Base-by-base conservation (phyloP, 2,113 vertebrate species). In the Xiphophorus couchianus region DNA sequence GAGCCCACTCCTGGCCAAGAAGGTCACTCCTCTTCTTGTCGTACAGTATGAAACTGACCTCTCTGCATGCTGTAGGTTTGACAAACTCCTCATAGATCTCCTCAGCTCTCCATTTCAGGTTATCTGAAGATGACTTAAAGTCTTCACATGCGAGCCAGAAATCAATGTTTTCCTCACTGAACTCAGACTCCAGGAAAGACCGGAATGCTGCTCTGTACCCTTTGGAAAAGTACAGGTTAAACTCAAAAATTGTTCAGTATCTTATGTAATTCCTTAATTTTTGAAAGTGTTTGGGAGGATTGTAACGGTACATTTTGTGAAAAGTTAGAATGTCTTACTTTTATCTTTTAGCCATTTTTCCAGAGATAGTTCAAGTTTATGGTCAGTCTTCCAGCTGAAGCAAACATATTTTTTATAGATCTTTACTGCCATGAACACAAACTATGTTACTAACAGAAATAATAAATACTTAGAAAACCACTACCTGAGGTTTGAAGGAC, bases 141-240 rank as follows among this genome's bases (percentile, higher is more conserved):
- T 93, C 90, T 62, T 92, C 89, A 64, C 94, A 94, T 5, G 91
- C 91, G 0, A 94, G 83, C 93, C 94, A 95, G 88, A 95, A 93
- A 30, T 93, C 90, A 5, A 94, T 70, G 84, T 94, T 94, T 80
- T 94, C 93, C 6, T 91, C 92, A n/a, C 93, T 94, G 82, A 91
- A 95, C 84, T 94, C 94, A 0, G 92, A 90, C 72, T 82, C 73
- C 19, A 95, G 89, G 69, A 94, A 95, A 12, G 76, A 58, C 1
- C 65, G 82, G 80, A 95, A 95, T 0, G 92, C 89, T 12, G 80
- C 86, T 33, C 88, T 80, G 68, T 75, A 88, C 51, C 87, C 94
- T 94, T 65, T 12, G 5, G 14, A 19, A 29, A 13, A 31, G 17
- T 15, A 25, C 19, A 71, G 27, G 48, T 0, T 10, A 33, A 54